Evolutionary conservation across 2,113 vertebrate genomes (phyloP).

Genomic region (Axis porcinus): DNA sequence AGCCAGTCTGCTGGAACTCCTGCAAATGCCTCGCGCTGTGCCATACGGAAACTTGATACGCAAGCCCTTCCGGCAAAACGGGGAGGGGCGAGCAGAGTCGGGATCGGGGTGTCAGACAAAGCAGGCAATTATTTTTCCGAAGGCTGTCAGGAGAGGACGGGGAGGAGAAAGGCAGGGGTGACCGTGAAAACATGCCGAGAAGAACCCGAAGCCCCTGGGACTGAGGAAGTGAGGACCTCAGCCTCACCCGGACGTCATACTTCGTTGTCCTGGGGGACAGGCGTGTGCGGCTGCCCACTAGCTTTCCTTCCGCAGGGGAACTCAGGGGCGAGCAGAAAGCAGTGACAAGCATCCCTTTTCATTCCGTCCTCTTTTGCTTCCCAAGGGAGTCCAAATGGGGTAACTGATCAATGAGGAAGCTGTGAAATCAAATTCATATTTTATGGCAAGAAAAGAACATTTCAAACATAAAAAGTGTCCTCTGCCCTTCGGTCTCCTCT

Average conservation of each 20-base stretch:
- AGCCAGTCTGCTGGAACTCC: neutral
- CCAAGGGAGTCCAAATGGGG: neutral
- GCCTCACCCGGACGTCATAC: no score
- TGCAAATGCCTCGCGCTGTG: rapidly evolving
- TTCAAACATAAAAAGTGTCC: neutral
- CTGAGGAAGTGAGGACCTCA: neutral
- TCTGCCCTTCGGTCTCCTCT: neutral
- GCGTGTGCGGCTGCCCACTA: neutral
- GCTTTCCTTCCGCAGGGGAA: neutral
- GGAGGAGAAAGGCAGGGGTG: neutral
- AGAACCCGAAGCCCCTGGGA: neutral
- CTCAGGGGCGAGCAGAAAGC: neutral
- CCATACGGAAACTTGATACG: neutral
- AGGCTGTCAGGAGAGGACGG: neutral
- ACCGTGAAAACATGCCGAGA: neutral
- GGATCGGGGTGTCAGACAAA: neutral
- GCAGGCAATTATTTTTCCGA: neutral
- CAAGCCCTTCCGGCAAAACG: neutral
- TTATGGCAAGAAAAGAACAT: neutral
- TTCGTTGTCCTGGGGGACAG: neutral
- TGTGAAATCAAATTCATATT: neutral
- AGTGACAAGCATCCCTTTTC: neutral
- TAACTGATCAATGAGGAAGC: neutral
- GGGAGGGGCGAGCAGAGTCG: neutral
- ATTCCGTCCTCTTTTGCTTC: neutral